These are phyloP conservation scores for Noturus placidus DNA, from an alignment of 2,113 vertebrate genomes.

Conservation along the genomic window DNA sequence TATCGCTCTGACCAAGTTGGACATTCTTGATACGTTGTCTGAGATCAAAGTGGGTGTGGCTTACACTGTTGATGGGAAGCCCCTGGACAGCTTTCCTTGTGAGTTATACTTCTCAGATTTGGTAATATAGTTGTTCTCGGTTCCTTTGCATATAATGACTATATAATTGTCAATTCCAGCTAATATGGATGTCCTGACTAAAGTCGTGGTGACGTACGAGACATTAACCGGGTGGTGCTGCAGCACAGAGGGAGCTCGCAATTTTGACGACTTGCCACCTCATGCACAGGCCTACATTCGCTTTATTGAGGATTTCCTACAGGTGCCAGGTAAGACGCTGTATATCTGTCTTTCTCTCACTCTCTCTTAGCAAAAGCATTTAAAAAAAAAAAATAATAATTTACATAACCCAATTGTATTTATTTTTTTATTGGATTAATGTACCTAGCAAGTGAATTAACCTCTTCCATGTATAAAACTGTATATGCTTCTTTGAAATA, in stretches of 20 bases:
- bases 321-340: conserved; percentile 70
- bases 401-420: background rate
- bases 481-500: no score
- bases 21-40: conserved; percentile 75
- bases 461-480: no score
- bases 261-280: conserved; percentile 68
- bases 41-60: conserved; percentile 79
- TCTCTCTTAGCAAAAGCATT: background rate
- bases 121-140: background rate
- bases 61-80: conserved; percentile 70
- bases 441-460: no score
- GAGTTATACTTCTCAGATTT: conserved; percentile 4
- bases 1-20: conserved; percentile 77
- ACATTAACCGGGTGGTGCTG: conserved; percentile 74
- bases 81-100: conserved; percentile 78
- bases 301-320: conserved; percentile 76
- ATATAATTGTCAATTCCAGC: conserved; percentile 57
- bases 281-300: conserved; percentile 72
- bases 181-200: conserved; percentile 76
- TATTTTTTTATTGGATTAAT: background rate
- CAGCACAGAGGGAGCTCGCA: conserved; percentile 71
- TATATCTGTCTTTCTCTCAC: background rate
- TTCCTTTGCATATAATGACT: background rate
- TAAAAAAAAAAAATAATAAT: background rate
- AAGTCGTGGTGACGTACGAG: conserved; percentile 72